Base-by-base conservation (phyloP, 1,140 invertebrate genomes). In the Diploscapter pachys region DNA sequence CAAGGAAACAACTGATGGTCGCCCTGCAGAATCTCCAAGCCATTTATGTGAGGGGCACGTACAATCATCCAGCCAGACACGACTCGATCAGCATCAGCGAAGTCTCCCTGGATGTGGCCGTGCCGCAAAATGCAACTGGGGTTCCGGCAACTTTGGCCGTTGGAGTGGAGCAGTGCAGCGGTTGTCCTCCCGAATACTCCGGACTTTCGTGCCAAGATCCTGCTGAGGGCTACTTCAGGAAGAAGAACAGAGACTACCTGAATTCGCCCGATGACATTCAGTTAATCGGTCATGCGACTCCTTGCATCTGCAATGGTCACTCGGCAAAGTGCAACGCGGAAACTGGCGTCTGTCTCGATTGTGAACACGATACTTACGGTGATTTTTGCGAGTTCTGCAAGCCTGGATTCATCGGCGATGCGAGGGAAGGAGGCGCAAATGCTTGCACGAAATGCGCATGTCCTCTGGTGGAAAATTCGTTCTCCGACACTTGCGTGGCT, bases 151-250 rank as follows among this genome's bases (percentile, higher is more conserved):
- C 81, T n/a, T 31, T 31, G 31, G 31, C 31, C 1, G 31, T 31
- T 31, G 93, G 93, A 3, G 90, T 98, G 5, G 96, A 98, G 87
- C 88, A 91, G 63, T 98, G 96, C 85, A 88, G 90, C n/a, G 94
- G 93, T 83, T 92, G 86, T 75, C 79, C 81, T 3, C 69, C 71
- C 59, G 81, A 80, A 9, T 86, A 85, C 73, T 59, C 72, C n/a
- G 85, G 83, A 3, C 48, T 61, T 3, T 85, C 83, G 3, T 85
- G 85, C 69, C 83, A 84, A 85, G 86, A 94, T 85, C 93, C 94
- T 0, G 93, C 91, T 53, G 86, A 90, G 48, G 95, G 95, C 1
- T 96, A 91, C 85, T 96, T 90, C 81, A 89, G 93, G 11, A 91
- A 90, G 88, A 87, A 89, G 77, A 89, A 90, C 74, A 73, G 81